Base-by-base conservation (phyloP, 2,888 invertebrate genomes). In the Tinea trinotella region DNA sequence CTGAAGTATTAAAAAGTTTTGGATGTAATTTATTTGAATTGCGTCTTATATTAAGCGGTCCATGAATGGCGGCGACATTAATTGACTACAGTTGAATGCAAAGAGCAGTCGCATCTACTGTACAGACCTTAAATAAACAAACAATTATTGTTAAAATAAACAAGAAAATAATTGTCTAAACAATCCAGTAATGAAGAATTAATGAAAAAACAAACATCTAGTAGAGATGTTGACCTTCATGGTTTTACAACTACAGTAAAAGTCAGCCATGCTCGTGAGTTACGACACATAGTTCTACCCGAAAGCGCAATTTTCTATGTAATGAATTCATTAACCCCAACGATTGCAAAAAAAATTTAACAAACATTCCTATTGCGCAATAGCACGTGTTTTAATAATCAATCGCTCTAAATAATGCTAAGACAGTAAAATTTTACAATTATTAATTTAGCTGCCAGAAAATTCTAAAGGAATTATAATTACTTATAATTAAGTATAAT, bases 251-350 rank as follows among this genome's bases (percentile, higher is more conserved):
- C 77, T 68, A 76, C 74, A 71, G 69, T 76, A 70, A 75, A 76
- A 76, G 72, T 52, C 24, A 62, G 55, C 62, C 62, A 74, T 67
- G 75, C 75, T 53, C 54, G 68, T 79, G 70, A 84, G 62, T 73
- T 83, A 84, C 64, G 76, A 69, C 56, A 62, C 60, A 63, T 61
- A 30, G 30, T 60, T 59, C 49, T 30, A 62, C 63, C 60, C 61
- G 65, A 64, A 64, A 67, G 69, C 66, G 66, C 68, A 63, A 67
- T 67, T 68, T 61, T 66, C 64, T 61, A 67, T 64, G 64, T 70
- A 77, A 80, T 78, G 74, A 80, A 80, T 82, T 81, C 78, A 78
- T 80, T 77, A 75, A 76, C 76, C 74, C 71, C 66, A 65, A 6
- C 48, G 65, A 69, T 70, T 63, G 65, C 62, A 59, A 58, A 61